Conservation (phyloP, 53 echinoderm and acorn worm species). For the Echinometra lucunter region DNA sequence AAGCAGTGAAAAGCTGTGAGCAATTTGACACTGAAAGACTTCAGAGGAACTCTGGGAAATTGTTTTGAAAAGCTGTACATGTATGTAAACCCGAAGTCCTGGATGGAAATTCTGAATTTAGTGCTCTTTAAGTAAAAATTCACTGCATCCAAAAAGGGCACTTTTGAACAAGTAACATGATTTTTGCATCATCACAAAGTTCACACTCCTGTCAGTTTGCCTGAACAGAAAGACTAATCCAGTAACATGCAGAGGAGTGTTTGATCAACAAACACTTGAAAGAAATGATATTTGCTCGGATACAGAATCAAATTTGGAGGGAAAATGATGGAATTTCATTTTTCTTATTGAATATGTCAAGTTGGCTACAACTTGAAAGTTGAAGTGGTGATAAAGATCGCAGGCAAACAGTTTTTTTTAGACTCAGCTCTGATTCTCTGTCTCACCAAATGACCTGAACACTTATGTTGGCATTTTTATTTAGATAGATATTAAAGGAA, state of each 20-base stretch:
- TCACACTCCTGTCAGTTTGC: background rate
- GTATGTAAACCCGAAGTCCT: too few species aligned
- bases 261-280: slow-evolving; percentile 12
- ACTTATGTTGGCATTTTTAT: background rate
- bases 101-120: too few species aligned
- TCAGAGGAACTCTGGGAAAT: too few species aligned
- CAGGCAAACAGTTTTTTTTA: background rate
- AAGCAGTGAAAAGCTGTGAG: too few species aligned
- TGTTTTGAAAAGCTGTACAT: too few species aligned
- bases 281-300: slow-evolving; percentile 20
- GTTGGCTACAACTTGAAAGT: slow-evolving; percentile 12
- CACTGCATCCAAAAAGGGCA: too few species aligned
- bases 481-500: background rate
- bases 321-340: slow-evolving; percentile 16
- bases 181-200: too few species aligned
- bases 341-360: background rate
- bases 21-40: too few species aligned
- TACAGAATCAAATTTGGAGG: background rate
- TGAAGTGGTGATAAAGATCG: background rate
- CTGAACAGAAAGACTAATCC: background rate
- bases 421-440: background rate
- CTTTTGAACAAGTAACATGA: too few species aligned
- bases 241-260: background rate
- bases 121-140: too few species aligned
- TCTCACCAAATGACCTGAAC: background rate